Base-by-base conservation (phyloP, 2,797 vertebrate species). In the Tokudaia tokunoshimensis region DNA sequence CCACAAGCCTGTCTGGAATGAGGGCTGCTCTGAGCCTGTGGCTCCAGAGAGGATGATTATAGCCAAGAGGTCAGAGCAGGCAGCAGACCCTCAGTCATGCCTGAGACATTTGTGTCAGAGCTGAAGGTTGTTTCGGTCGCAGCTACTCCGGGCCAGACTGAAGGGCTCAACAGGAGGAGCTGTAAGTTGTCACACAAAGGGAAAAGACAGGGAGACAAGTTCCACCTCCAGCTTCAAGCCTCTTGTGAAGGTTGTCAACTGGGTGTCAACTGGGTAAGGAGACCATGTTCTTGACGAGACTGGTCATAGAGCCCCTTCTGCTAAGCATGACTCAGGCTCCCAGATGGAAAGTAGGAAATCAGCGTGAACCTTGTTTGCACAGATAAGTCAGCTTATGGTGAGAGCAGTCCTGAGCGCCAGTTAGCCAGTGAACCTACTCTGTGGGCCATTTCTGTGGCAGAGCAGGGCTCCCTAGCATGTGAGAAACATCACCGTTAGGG, bases 131-230 rank as follows among this genome's bases (percentile, higher is more conserved):
- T 50, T 15, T 0, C 6, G 50, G 59, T 41, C 91, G 1, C 0
- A 12, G 22, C 31, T 67, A 59, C 44, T 34, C 52, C 11, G 3
- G n/a, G 14, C 8, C 34, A 14, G 61, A 34, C 29, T 3, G 14
- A 34, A 0, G 34, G 83, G 1, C 67, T 70, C 47, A 8, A 4
- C 26, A 0, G 24, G 14, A 72, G 0, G 0, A 61, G 2, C 14
- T 14, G 2, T 13, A 79, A 19, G 6, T 52, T 90, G 14, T 24
- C 2, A 15, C 20, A 74, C 55, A 41, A 63, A 26, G 31, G 29
- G 47, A 70, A 26, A 44, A 91, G 52, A 37, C 14, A 3, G 12
- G 10, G 57, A 47, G 83, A 19, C 3, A 13, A 0, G 0, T 29
- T 82, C n/a, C 41, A 41, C 67, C 63, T 52, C 13, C 50, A 84